Conservation (phyloP, 1,140 invertebrate species). For the Himalopsyche phryganea region DNA sequence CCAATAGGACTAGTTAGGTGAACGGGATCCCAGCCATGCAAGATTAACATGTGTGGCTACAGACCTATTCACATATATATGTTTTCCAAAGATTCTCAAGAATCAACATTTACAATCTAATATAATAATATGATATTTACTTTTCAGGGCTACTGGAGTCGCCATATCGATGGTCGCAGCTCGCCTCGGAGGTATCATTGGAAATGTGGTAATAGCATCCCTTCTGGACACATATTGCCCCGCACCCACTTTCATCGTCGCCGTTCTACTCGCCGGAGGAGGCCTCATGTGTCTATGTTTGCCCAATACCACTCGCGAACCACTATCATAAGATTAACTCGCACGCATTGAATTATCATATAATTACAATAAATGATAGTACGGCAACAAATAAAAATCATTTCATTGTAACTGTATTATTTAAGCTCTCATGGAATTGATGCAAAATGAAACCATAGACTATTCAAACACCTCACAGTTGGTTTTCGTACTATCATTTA, state of each 20-base stretch:
- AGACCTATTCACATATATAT: too few species aligned
- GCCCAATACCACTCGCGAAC: slow-evolving; percentile 80
- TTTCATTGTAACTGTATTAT: neutral
- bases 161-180: slow-evolving; percentile 85
- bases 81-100: too few species aligned
- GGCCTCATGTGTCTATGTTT: slow-evolving; percentile 79
- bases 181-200: slow-evolving; percentile 78
- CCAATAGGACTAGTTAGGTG: too few species aligned
- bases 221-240: slow-evolving; percentile 79
- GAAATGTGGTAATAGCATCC: slow-evolving; percentile 81
- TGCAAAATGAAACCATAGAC: too few species aligned
- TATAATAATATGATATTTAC: neutral
- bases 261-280: slow-evolving; percentile 73
- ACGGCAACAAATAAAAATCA: neutral
- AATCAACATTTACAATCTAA: too few species aligned
- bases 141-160: slow-evolving; percentile 72
- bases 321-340: slow-evolving; percentile 63
- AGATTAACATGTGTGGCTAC: too few species aligned
- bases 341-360: neutral
- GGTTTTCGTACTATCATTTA: too few species aligned
- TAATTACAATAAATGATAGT: neutral
- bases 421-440: too few species aligned
- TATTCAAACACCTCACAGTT: too few species aligned
- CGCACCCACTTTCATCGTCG: slow-evolving; percentile 81
- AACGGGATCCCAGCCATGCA: too few species aligned